phyloP scores from a whole-genome alignment of 2,797 vertebrate species.

The Bradypodion pumilum region DNA sequence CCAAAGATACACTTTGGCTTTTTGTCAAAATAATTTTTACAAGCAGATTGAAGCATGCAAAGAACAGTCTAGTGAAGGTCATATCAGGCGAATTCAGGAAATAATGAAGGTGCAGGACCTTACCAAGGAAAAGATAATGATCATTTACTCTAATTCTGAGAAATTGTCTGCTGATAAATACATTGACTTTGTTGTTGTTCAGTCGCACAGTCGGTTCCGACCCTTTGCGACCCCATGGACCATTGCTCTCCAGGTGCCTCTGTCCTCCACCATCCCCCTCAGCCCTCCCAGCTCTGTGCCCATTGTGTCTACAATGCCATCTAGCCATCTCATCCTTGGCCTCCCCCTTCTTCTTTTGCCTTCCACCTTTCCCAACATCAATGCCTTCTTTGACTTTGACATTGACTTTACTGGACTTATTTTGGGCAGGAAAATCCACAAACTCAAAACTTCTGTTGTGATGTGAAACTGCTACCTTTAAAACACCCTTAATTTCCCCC shows the following conservation, averaged over 20 bases:
- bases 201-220: too few relatives aligned
- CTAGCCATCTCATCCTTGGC: too few relatives aligned
- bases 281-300: too few relatives aligned
- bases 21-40: background rate
- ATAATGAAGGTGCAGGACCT: background rate
- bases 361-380: too few relatives aligned
- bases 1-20: background rate
- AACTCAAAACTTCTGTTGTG: background rate
- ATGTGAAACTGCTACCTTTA: fast-evolving
- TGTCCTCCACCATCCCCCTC: too few relatives aligned
- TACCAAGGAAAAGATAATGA: background rate
- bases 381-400: too few relatives aligned
- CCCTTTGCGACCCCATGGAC: too few relatives aligned
- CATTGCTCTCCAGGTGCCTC: too few relatives aligned
- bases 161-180: background rate
- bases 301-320: too few relatives aligned
- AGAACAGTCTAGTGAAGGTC: background rate
- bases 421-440: background rate
- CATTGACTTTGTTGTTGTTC: too few relatives aligned
- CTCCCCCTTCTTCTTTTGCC: too few relatives aligned
- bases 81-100: background rate
- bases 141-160: background rate
- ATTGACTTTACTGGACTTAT: background rate
- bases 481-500: too few relatives aligned
- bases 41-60: background rate